phyloP scores from a whole-genome alignment of 2,888 invertebrate species.

The Saturnia pavonia region DNA sequence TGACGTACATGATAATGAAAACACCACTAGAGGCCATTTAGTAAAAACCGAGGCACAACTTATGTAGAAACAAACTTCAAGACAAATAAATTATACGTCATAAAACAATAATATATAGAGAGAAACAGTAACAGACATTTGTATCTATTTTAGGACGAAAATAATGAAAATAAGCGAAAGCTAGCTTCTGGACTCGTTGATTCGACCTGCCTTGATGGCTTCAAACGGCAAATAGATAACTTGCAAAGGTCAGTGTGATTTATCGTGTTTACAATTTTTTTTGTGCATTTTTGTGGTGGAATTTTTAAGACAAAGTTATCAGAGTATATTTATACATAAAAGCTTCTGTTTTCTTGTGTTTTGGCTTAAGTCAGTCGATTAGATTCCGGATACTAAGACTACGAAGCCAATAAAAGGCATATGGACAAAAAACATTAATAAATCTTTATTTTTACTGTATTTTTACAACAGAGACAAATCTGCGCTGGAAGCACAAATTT shows the following conservation, averaged over 20 bases:
- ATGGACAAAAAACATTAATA: too few relatives aligned
- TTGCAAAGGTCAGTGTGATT: slow-evolving; percentile 80
- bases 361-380: neutral
- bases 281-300: neutral
- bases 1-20: too few relatives aligned
- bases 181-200: slow-evolving; percentile 77
- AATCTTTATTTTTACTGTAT: neutral
- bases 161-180: slow-evolving; percentile 75
- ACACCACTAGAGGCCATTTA: too few relatives aligned
- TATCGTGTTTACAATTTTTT: neutral
- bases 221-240: slow-evolving; percentile 86
- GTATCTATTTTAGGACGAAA: slow-evolving; percentile 62
- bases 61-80: neutral
- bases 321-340: too few relatives aligned
- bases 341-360: neutral
- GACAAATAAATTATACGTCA: neutral
- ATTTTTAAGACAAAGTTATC: neutral
- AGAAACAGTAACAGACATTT: neutral
- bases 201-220: slow-evolving; percentile 82
- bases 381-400: too few relatives aligned
- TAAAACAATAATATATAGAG: neutral
- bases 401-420: too few relatives aligned
- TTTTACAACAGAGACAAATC: slow-evolving; percentile 82
- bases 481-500: slow-evolving; percentile 85
- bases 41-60: too few relatives aligned